phyloP scores from a whole-genome alignment of 2,888 invertebrate genomes.

The Rhyacophila evoluta region DNA sequence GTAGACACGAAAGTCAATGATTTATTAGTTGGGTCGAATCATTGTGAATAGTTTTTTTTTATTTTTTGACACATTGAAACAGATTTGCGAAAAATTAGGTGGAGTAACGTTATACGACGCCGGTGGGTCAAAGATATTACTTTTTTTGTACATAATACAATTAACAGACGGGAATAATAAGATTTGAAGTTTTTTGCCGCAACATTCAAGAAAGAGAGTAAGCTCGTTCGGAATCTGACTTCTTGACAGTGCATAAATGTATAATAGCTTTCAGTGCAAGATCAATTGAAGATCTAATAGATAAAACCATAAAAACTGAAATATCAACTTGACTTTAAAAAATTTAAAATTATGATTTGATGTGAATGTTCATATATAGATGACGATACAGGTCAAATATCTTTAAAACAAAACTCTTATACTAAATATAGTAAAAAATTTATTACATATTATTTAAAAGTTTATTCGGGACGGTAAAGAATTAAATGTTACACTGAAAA shows the following conservation, averaged over 20 bases:
- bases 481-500: no score
- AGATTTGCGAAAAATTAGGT: conserved; percentile 28
- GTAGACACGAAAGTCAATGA: not conserved
- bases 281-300: no score
- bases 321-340: no score
- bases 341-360: no score
- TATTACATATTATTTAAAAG: no score
- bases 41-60: not conserved
- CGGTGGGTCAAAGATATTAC: conserved; percentile 6
- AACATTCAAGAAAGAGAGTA: not conserved
- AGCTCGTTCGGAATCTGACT: not conserved
- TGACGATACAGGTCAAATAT: no score
- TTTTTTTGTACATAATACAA: not conserved
- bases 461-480: no score
- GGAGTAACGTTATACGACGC: not conserved
- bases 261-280: no score
- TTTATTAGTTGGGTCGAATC: conserved; percentile 4
- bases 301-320: no score
- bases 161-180: not conserved
- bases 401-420: no score
- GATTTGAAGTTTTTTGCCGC: not conserved
- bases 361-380: no score
- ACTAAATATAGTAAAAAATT: no score
- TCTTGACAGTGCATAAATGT: not conserved
- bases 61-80: conserved; percentile 25